Evolutionary conservation across 2,888 invertebrate genomes (phyloP).

Genomic region (Epinotia nisella): DNA sequence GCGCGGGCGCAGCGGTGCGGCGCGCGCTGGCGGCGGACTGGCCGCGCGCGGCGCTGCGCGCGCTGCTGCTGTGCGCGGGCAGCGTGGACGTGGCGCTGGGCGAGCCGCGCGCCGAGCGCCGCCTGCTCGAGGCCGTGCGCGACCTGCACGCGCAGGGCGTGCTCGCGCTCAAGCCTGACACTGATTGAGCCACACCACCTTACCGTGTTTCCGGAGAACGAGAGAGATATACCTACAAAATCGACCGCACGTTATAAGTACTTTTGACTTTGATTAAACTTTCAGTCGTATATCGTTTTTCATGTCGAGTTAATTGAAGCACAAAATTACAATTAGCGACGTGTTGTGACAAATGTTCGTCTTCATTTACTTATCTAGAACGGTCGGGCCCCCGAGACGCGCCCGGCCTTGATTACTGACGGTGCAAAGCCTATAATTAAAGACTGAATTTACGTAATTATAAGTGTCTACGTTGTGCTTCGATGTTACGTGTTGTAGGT

Average conservation of each 20-base stretch:
- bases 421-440: constrained; percentile 74
- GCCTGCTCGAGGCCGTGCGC: constrained; percentile 89
- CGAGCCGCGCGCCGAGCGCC: constrained; percentile 89
- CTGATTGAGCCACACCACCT: constrained; percentile 61
- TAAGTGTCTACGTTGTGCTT: constrained; percentile 61
- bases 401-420: constrained; percentile 53
- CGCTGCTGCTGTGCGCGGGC: constrained; percentile 91
- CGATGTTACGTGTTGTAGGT: constrained; percentile 58
- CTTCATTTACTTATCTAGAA: constrained; percentile 57
- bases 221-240: constrained; percentile 48
- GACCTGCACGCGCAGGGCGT: constrained; percentile 90
- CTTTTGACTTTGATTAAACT: constrained; percentile 50
- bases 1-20: constrained; percentile 79
- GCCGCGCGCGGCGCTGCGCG: constrained; percentile 89
- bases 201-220: constrained; percentile 62
- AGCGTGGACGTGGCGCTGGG: constrained; percentile 92
- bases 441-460: constrained; percentile 80
- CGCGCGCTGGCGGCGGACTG: constrained; percentile 84
- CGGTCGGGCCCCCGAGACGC: constrained; percentile 59
- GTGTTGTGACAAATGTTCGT: constrained; percentile 54
- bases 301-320: constrained; percentile 60
- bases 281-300: constrained; percentile 60
- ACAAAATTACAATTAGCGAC: constrained; percentile 63
- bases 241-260: constrained; percentile 18
- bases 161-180: constrained; percentile 81